Evolutionary conservation across 1,140 invertebrate species (phyloP).

Genomic region (Eumaeus atala): DNA sequence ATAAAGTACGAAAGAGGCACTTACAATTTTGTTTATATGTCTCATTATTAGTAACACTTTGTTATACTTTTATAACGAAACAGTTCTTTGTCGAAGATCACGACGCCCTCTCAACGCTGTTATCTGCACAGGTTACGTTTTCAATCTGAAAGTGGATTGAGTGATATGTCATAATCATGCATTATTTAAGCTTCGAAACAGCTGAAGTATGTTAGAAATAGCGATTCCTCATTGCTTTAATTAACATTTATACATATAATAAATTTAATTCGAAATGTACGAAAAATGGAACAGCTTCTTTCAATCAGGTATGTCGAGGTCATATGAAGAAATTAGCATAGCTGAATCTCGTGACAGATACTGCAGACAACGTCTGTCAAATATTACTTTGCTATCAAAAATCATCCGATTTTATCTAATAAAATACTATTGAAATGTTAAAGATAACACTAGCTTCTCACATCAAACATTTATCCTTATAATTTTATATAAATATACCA

Average conservation of each 20-base stretch:
- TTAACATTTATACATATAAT: conserved; percentile 68
- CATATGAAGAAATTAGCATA: conserved; percentile 55
- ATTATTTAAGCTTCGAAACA: conserved; percentile 44
- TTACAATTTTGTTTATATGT: conserved; percentile 41
- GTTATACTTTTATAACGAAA: background rate
- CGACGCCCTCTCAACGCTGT: conserved; percentile 27
- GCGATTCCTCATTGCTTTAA: conserved; percentile 58
- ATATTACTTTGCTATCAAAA: background rate
- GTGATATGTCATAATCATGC: conserved; percentile 49
- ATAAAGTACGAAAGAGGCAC: conserved; percentile 23
- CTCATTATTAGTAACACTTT: conserved; percentile 34
- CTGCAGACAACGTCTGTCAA: background rate
- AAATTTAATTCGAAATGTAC: conserved; percentile 62
- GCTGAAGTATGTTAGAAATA: conserved; percentile 49
- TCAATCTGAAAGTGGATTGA: conserved; percentile 61
- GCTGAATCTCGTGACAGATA: conserved; percentile 26
- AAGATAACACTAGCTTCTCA: too few relatives aligned
- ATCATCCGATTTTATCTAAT: too few relatives aligned
- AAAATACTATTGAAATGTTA: too few relatives aligned
- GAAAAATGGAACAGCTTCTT: conserved; percentile 62
- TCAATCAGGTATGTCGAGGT: conserved; percentile 60
- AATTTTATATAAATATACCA: too few relatives aligned
- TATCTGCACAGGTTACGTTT: conserved; percentile 49
- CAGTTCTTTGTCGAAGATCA: background rate
- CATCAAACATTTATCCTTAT: too few relatives aligned